phyloP scores from a whole-genome alignment of 2,797 vertebrate genomes.

The Synanceia verrucosa region DNA sequence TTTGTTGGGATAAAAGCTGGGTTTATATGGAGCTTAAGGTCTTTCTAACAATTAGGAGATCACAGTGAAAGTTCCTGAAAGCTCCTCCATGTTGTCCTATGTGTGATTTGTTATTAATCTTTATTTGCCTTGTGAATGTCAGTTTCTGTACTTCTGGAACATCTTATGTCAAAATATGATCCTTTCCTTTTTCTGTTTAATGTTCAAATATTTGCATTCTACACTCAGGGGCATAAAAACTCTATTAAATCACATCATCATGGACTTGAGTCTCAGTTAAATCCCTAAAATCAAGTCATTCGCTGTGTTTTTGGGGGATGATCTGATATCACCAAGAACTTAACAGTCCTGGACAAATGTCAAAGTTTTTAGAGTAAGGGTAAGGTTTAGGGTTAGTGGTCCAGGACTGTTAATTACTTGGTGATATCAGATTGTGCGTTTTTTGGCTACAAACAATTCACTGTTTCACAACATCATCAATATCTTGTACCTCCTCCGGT shows the following conservation, averaged over 20 bases:
- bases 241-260: not conserved
- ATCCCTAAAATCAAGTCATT: not conserved
- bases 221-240: accelerated
- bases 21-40: not conserved
- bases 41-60: not conserved
- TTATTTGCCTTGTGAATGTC: not conserved
- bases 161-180: not conserved
- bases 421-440: too few species aligned
- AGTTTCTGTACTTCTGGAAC: not conserved
- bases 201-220: not conserved
- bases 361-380: too few species aligned
- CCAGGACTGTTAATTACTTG: too few species aligned
- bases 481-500: conserved; percentile 78
- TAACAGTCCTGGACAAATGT: too few species aligned
- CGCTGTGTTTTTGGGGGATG: too few species aligned
- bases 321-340: too few species aligned
- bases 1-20: not conserved
- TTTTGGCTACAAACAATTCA: not conserved
- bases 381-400: too few species aligned
- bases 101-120: not conserved
- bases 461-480: not conserved
- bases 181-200: not conserved
- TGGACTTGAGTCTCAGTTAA: not conserved
- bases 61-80: not conserved
- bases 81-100: not conserved